Base-by-base conservation (phyloP, 2,797 vertebrate genomes). In the Gadopsis bispinosus region DNA sequence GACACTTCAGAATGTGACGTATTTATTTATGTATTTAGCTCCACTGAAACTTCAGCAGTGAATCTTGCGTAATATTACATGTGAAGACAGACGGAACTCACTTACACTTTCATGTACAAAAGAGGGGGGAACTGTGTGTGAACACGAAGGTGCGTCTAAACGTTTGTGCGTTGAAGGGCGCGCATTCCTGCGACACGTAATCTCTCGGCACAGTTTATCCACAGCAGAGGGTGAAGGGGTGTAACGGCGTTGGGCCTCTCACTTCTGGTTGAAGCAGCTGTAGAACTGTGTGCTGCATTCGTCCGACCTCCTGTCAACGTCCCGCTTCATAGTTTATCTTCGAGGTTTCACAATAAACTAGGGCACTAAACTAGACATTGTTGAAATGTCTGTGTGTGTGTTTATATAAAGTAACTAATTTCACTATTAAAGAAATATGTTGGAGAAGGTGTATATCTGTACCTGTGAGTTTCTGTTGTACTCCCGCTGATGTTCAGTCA, bases 171-270 rank as follows among this genome's bases (percentile, higher is more conserved):
- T 77, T 70, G 78, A 84, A 84, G 76, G 83, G 65, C 53, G 17
- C 14, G 77, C 85, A 79, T 88, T 88, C 88, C 79, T 78, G 59
- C 63, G 75, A 85, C 69, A 75, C 66, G 79, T 77, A 74, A 82
- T 81, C 70, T 77, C 58, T 75, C 73, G 5, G 86, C 69, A 81
- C 84, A 84, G 76, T 83, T 84, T 74, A 80, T 89, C 83, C 81
- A 69, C 63, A 48, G 71, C 80, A 17, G 56, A 43, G 63, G 48
- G 82, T 74, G 76, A 67, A 31, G 61, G n/a, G 54, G 26, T 60
- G 64, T 19, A 33, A 60, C 64, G 0, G 64, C 6, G 81, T 43
- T 26, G 41, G 50, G 73, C 76, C 61, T 71, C 68, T 73, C 54
- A 4, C 73, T 45, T 71, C 50, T 74, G 75, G 53, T 29, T 66